These are phyloP conservation scores for Halichoeres trimaculatus DNA, from an alignment of 2,113 vertebrate genomes.

Conservation along the genomic window DNA sequence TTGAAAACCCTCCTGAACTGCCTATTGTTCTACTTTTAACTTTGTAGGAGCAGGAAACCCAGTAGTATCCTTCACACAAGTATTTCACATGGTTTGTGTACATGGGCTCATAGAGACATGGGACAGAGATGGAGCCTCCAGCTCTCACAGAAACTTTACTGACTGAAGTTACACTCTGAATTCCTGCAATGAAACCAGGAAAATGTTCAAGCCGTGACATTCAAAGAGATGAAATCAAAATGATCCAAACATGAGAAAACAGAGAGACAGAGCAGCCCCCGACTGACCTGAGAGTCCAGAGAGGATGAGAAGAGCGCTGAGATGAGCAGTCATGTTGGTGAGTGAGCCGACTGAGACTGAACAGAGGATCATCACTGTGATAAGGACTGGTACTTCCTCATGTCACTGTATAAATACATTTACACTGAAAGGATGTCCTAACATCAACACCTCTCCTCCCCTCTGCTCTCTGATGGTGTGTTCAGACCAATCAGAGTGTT, in stretches of 20 bases:
- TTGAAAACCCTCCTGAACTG: conserved; percentile 12
- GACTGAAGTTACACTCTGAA: conserved; percentile 32
- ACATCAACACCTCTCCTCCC: too few species aligned
- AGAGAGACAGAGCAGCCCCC: neutral
- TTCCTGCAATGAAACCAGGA: conserved; percentile 28
- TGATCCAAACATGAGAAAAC: neutral
- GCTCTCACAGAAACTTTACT: conserved; percentile 37
- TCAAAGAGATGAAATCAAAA: neutral
- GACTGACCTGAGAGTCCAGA: conserved; percentile 52
- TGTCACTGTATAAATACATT: neutral
- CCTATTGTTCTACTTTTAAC: conserved; percentile 8
- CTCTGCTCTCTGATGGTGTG: too few species aligned
- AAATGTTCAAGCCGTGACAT: neutral
- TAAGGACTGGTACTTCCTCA: neutral
- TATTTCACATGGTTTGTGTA: conserved; percentile 38
- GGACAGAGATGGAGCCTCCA: conserved; percentile 50
- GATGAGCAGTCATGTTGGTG: conserved; percentile 17
- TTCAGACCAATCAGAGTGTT: too few species aligned
- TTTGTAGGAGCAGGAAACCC: accelerated
- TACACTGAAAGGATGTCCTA: too few species aligned
- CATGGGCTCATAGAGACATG: conserved; percentile 46
- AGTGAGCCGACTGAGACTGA: neutral
- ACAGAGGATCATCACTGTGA: neutral
- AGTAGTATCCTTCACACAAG: conserved; percentile 33
- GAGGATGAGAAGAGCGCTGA: conserved; percentile 36